Evolutionary conservation across 1,140 invertebrate genomes (phyloP), one percentile per base, ranked within the genome.

Genomic region (Subanguina moxae): DNA sequence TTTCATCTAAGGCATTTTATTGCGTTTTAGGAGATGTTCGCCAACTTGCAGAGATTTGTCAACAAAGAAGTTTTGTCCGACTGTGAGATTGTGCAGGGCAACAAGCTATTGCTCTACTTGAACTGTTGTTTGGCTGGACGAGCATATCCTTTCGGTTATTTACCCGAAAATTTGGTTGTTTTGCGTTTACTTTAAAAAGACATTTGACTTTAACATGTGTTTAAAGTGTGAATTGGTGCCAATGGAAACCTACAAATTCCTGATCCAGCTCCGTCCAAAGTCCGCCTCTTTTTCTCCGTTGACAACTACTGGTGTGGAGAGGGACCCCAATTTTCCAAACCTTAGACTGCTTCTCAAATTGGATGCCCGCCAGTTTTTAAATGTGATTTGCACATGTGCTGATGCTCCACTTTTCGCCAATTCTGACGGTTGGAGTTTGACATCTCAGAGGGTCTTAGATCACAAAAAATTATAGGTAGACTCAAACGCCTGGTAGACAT

Each of bases 121-220:
- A 93, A 92, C 64, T 94, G 93, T 78, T 96, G 93, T 82, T 85
- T 98, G 72, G 90, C 90, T 23, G 94, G 94, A 1, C 86, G 91
- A 66, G 89, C 89, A 1, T 96, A 93, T 85, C 93, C 91, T 1
- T 88, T 88, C 46, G 92, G 93, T 15, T 87, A 91, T 77, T 88
- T 96, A 72, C 88, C 90, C 1, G 83, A 85, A 9, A 88, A 90
- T 52, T 52, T 52, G 48, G 48, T 52, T 15, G 23, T 3, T 21
- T 25, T 21, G 23, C n/a, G n/a, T n/a, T 52, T 25, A 52, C 15
- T 15, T 7, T 3, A 3, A 3, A 52, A 19, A 19, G 17, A 19
- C 17, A 15, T 52, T 52, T 52, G 8, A 21, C 3, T 52, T 3
- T 25, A 15, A 21, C 48, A 52, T 7, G 1, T 3, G n/a, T 73